Conservation (phyloP, 1,140 invertebrate genomes). For the Tenebrio molitor region DNA sequence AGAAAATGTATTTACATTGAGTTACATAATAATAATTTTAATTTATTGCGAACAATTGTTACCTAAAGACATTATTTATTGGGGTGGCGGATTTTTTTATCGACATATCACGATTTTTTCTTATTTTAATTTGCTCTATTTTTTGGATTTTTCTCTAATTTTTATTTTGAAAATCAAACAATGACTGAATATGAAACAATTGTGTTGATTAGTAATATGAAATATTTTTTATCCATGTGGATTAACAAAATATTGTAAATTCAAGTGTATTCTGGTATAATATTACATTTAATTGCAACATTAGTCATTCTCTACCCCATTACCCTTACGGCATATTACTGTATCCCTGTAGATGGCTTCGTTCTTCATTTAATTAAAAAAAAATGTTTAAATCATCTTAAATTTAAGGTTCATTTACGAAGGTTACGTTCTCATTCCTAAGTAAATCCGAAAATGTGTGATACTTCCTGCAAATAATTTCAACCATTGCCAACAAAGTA, state of each 20-base stretch:
- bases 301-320: too few relatives aligned
- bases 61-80: constrained; percentile 37
- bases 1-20: constrained; percentile 30
- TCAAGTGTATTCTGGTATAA: constrained; percentile 33
- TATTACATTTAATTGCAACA: constrained; percentile 23
- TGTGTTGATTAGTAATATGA: constrained; percentile 11
- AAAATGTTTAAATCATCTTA: too few relatives aligned
- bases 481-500: too few relatives aligned
- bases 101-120: constrained; percentile 10
- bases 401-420: too few relatives aligned
- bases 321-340: too few relatives aligned
- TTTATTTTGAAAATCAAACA: constrained; percentile 8
- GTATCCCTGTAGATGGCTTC: too few relatives aligned
- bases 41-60: constrained; percentile 42
- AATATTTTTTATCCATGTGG: constrained; percentile 29
- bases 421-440: too few relatives aligned
- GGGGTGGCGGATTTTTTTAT: constrained; percentile 34
- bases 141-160: not conserved
- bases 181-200: constrained; percentile 20
- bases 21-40: not conserved
- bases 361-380: too few relatives aligned
- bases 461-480: too few relatives aligned
- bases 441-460: too few relatives aligned
- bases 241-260: constrained; percentile 39
- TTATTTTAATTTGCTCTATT: not conserved